A percentile compares a stretch with the other conserved stretches of the same genome.
Evolutionary conservation across 2,888 invertebrate species (phyloP).

Genomic region (Heteromurus nitidus): DNA sequence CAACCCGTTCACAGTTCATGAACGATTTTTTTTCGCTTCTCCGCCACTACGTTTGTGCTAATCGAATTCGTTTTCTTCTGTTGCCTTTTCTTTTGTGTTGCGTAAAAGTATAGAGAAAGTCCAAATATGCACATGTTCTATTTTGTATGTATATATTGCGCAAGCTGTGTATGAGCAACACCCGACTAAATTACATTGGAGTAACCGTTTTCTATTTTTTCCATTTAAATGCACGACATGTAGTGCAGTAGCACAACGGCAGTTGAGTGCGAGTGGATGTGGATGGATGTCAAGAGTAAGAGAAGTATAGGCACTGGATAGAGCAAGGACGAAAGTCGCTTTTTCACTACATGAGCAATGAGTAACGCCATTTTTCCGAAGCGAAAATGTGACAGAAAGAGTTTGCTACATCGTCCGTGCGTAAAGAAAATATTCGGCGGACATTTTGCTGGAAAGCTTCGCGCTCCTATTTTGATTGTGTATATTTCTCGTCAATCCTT

Average conservation of each 20-base stretch:
- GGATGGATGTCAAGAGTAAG: background rate
- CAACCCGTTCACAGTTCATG: slow-evolving; percentile 35
- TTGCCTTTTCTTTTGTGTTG: slow-evolving; percentile 10
- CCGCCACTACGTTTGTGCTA: background rate
- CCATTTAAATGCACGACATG: slow-evolving; percentile 2
- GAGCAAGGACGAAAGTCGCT: slow-evolving; percentile 11
- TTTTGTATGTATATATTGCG: background rate
- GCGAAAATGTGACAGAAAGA: slow-evolving; percentile 31
- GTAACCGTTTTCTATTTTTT: slow-evolving; percentile 4
- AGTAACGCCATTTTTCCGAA: background rate
- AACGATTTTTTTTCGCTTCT: slow-evolving; percentile 18
- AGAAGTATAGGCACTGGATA: too few species aligned
- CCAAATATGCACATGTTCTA: background rate
- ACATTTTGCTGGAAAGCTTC: slow-evolving; percentile 6
- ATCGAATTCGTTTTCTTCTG: slow-evolving; percentile 30
- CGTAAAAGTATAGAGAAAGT: background rate
- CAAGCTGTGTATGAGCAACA: slow-evolving; percentile 9
- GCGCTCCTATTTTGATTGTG: slow-evolving; percentile 9
- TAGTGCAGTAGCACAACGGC: too few species aligned
- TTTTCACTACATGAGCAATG: background rate
- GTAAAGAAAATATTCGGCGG: slow-evolving; percentile 44
- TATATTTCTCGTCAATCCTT: slow-evolving; percentile 4
- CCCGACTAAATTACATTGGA: slow-evolving; percentile 23
- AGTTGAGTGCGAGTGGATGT: background rate
- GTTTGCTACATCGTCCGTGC: slow-evolving; percentile 46